A percentile compares a stretch with the other conserved stretches of the same genome.
These are phyloP conservation scores for Enteromius paludinosus DNA, from an alignment of 2,797 vertebrate species.

Conservation along the genomic window DNA sequence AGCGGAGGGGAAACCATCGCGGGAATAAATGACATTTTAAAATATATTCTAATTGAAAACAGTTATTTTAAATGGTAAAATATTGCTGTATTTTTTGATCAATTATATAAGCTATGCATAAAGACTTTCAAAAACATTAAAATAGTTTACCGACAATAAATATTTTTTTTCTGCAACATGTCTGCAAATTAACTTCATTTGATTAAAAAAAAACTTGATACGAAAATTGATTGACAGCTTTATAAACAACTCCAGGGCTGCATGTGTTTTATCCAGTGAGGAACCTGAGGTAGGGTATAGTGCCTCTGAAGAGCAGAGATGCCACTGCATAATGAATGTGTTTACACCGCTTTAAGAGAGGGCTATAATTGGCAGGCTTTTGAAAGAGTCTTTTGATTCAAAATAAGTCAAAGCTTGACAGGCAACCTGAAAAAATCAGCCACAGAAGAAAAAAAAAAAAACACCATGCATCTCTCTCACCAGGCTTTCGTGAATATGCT, in stretches of 20 bases:
- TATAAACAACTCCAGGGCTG: neutral
- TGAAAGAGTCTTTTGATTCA: constrained; percentile 43
- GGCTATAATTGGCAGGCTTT: constrained; percentile 44
- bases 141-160: neutral
- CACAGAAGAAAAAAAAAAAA: neutral
- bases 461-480: neutral
- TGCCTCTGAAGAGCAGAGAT: constrained; percentile 10
- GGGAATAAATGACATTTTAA: neutral
- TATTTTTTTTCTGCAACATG: neutral
- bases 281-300: constrained; percentile 8
- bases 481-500: constrained; percentile 27
- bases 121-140: neutral
- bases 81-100: neutral
- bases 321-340: constrained; percentile 46
- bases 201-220: neutral
- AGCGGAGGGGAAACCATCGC: neutral
- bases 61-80: neutral
- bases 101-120: neutral
- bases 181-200: neutral
- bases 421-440: constrained; percentile 35
- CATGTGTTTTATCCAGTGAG: neutral
- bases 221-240: neutral
- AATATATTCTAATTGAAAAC: neutral
- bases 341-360: constrained; percentile 43
- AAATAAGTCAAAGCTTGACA: constrained; percentile 49